Evolutionary conservation across 2,797 vertebrate species (phyloP), one percentile per base, ranked within the genome.

Genomic region (Champsocephalus esox): DNA sequence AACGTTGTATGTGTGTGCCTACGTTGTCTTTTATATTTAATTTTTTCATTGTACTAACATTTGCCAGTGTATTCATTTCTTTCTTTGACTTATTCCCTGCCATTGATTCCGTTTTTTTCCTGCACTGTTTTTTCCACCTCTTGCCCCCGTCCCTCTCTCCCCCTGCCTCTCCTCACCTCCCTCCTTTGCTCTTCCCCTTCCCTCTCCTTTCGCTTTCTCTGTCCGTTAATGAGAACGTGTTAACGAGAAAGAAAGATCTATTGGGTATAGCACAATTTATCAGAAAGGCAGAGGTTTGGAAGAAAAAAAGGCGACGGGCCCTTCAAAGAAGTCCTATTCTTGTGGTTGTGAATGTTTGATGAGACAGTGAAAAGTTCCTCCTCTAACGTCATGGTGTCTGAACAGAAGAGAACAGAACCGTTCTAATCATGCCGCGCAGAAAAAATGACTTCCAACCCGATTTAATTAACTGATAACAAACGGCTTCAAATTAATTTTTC

Each of bases 401-500:
- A 95, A 94, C 94, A 92, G 93, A 91, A 93, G 92, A 95, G 89
- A 94, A 95, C 94, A 95, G 95, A 97, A 96, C 95, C 90, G 94
- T 85, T 93, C 95, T 95, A 96, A 96, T 96, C 96, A 94, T 95
- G 96, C 85, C 92, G 94, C 90, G 89, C 89, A 92, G 93, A 71
- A 92, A 92, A 96, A 96, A 96, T 95, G 96, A 96, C 96, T 97
- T 97, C 97, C 96, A 96, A 97, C 94, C 96, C 96, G 98, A 99
- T 99, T 99, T 98, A 99, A 99, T 99, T 99, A 99, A 99, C 98
- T 99, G 98, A 99, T 99, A 99, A 98, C 94, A 97, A 96, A 92
- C 95, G 93, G 96, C 97, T 98, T 99, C 98, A 98, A 99, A 99
- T 99, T 99, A 99, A 99, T 99, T 99, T 99, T 98, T 98, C 96